Conservation (phyloP, 1,140 invertebrate genomes). For the Heliconius eleuchia region DNA sequence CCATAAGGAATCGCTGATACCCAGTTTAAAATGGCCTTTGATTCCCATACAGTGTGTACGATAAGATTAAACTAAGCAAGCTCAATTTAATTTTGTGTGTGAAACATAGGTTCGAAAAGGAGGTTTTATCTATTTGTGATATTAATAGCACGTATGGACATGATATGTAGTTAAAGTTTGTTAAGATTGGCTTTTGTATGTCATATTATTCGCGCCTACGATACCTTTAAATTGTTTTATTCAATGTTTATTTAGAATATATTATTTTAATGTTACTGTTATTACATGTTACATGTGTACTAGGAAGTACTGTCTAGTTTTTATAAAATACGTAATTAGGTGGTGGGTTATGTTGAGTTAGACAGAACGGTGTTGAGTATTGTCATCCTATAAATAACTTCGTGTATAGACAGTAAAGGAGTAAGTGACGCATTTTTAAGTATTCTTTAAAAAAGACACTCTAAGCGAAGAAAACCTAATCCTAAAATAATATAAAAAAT, state of each 20-base stretch:
- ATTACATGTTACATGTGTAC: background rate
- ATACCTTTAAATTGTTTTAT: background rate
- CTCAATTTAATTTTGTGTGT: constrained; percentile 22
- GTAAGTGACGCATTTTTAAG: too few relatives aligned
- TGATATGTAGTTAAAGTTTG: constrained; percentile 34
- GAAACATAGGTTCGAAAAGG: constrained; percentile 54
- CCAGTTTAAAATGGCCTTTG: constrained; percentile 27
- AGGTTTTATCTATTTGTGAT: constrained; percentile 46
- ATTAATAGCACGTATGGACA: constrained; percentile 51
- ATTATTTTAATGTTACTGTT: background rate
- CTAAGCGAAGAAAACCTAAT: too few relatives aligned
- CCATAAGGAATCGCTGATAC: constrained; percentile 32
- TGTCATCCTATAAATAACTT: too few relatives aligned
- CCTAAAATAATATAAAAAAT: too few relatives aligned
- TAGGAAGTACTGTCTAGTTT: too few relatives aligned
- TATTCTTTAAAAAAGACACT: too few relatives aligned
- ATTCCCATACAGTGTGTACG: background rate
- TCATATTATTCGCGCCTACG: constrained; percentile 34
- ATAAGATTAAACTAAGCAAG: constrained; percentile 14
- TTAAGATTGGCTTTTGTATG: constrained; percentile 24
- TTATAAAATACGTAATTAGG: too few relatives aligned
- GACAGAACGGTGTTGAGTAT: too few relatives aligned
- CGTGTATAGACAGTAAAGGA: too few relatives aligned
- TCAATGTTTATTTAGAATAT: background rate
- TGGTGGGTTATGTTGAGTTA: too few relatives aligned